Base-by-base conservation (phyloP, 2,888 invertebrate genomes). In the Standfussiana lucernea region DNA sequence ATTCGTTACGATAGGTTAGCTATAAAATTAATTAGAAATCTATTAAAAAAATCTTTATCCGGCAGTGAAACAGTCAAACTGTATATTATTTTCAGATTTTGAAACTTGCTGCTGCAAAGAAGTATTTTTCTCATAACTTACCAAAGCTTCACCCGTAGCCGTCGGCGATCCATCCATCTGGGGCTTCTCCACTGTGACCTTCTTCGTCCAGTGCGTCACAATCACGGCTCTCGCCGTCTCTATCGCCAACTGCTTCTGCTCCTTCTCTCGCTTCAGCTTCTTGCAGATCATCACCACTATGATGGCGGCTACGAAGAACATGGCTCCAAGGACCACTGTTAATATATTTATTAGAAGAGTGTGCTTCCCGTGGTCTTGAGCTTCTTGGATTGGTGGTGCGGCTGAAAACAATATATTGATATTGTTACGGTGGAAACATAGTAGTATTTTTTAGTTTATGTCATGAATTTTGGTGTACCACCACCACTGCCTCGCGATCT, bases 201-300 rank as follows among this genome's bases (percentile, higher is more conserved):
- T 99, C 94, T 99, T 99, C 0, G 98, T 99, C 98, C 98, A 98
- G 88, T 98, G 98, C 47, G 98, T 98, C 6, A 98, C 98, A 1
- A 98, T 98, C n/a, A 98, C 98, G 0, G 98, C 98, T 71, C 98
- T 95, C 0, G 98, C 98, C 0, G 98, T 98, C 93, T 98, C 98
- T 83, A 98, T 98, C 0, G 98, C 98, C 80, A 98, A 95, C 81
- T 98, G 97, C 89, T 98, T 98, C 92, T 98, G 98, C 89, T 98
- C 97, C 93, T 98, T 98, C 91, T 98, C 98, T 56, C 98, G 97
- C 90, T 98, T 98, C 72, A 98, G 93, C 89, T 98, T 98, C 86
- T 98, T 97, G 91, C 98, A 97, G 59, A 98, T 97, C 93, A 97
- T 97, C 61, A 97, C 96, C n/a, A 98, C 95, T 89, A 97, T 95